Evolutionary conservation across 2,113 vertebrate genomes (phyloP).

Genomic region (Gymnarchus niloticus): DNA sequence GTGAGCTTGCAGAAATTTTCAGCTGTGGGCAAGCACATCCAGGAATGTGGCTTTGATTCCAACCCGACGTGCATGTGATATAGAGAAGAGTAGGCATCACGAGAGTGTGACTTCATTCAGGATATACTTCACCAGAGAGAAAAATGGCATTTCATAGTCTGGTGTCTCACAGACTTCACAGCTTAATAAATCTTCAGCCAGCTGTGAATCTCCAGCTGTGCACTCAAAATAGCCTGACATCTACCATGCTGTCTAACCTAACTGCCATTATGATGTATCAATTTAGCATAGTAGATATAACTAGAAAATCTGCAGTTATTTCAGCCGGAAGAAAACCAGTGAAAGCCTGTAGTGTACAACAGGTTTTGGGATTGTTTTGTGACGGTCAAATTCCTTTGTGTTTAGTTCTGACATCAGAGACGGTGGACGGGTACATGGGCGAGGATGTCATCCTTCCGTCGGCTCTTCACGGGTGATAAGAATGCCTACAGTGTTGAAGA

Average conservation of each 20-base stretch:
- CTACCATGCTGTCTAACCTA: not conserved
- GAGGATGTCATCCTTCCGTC: not conserved
- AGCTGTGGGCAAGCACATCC: too few relatives aligned
- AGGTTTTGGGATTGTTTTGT: not conserved
- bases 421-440: not conserved
- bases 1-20: too few relatives aligned
- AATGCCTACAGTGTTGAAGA: not conserved
- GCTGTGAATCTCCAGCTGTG: too few relatives aligned
- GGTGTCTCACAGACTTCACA: too few relatives aligned
- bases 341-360: not conserved
- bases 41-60: too few relatives aligned
- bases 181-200: too few relatives aligned
- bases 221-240: not conserved
- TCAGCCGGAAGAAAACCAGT: not conserved
- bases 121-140: too few relatives aligned
- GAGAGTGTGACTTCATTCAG: too few relatives aligned
- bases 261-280: not conserved
- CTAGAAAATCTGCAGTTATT: not conserved
- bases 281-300: not conserved
- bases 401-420: not conserved
- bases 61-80: too few relatives aligned
- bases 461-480: not conserved
- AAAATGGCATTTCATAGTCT: too few relatives aligned
- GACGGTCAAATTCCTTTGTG: not conserved
- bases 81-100: too few relatives aligned